phyloP scores from a whole-genome alignment of 2,797 vertebrate genomes.

The Semotilus atromaculatus region DNA sequence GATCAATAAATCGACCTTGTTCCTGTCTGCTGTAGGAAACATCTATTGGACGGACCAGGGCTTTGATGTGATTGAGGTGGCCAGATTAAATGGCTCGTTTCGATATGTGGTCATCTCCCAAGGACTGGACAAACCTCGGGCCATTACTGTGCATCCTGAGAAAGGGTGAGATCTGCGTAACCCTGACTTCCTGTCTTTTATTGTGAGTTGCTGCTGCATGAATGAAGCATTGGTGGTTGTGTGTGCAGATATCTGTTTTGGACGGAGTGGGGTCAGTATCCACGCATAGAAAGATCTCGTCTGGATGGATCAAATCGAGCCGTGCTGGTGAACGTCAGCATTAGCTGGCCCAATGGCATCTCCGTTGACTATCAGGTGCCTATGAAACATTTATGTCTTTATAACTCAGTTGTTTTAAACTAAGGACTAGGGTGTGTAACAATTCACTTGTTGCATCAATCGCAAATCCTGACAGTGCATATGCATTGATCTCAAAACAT shows the following conservation, averaged over 20 bases:
- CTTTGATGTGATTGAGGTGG: conserved; percentile 89
- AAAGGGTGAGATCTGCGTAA: conserved; percentile 79
- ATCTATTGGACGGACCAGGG: conserved; percentile 92
- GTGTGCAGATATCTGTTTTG: conserved; percentile 88
- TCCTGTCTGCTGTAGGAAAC: conserved; percentile 76
- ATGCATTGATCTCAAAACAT: background rate
- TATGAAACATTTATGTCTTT: background rate
- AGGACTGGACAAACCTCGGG: conserved; percentile 87
- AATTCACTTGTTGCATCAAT: background rate
- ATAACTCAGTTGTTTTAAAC: background rate
- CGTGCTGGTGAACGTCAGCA: conserved; percentile 86
- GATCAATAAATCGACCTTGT: background rate
- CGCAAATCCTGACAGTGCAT: background rate
- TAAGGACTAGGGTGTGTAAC: background rate
- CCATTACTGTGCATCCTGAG: conserved; percentile 86
- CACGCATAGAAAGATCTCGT: conserved; percentile 84
- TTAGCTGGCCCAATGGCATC: conserved; percentile 89
- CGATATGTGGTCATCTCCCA: conserved; percentile 88
- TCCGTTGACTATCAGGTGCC: conserved; percentile 87
- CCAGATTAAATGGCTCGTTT: conserved; percentile 87
- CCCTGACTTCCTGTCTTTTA: background rate
- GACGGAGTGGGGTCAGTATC: conserved; percentile 90
- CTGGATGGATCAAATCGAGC: conserved; percentile 82
- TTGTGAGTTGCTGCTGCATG: background rate
- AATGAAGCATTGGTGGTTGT: conserved; percentile 40